Percentiles rank a stretch among this genome's conserved stretches.
phyloP scores from a whole-genome alignment of 2,888 invertebrate genomes.

The Heteromyza rotundicornis region DNA sequence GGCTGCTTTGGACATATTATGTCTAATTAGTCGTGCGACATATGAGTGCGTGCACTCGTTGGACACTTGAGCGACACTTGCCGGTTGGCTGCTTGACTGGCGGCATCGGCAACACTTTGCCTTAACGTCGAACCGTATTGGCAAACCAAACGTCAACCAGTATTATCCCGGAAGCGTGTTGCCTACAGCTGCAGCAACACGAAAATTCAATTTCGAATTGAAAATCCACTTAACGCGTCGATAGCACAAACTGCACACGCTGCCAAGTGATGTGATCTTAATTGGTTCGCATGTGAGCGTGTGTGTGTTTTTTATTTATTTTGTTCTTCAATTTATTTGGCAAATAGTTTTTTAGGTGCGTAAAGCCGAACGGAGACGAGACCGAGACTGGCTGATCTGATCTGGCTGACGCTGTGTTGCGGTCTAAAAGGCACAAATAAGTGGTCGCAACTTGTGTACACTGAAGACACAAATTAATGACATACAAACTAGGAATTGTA shows the following conservation, averaged over 20 bases:
- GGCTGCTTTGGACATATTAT: background rate
- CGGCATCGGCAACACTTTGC: background rate
- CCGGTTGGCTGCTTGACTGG: no score
- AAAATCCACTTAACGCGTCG: background rate
- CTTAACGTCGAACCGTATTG: no score
- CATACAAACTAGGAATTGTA: no score
- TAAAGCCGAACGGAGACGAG: background rate
- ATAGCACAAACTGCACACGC: background rate
- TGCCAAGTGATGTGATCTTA: background rate
- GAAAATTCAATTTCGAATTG: background rate
- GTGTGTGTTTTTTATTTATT: background rate
- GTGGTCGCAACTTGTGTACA: no score
- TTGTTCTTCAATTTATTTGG: background rate
- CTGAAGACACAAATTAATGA: no score
- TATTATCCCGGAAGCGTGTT: background rate
- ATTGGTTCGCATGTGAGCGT: background rate
- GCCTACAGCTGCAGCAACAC: no score
- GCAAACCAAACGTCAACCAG: no score
- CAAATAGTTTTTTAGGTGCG: background rate
- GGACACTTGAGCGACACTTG: constrained; percentile 12
- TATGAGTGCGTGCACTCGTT: background rate
- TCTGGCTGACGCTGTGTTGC: background rate
- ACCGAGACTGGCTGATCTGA: no score
- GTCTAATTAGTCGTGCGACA: constrained; percentile 15
- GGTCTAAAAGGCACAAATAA: background rate